Conservation (phyloP, 2,888 invertebrate genomes). For the Physocephala rufipes region DNA sequence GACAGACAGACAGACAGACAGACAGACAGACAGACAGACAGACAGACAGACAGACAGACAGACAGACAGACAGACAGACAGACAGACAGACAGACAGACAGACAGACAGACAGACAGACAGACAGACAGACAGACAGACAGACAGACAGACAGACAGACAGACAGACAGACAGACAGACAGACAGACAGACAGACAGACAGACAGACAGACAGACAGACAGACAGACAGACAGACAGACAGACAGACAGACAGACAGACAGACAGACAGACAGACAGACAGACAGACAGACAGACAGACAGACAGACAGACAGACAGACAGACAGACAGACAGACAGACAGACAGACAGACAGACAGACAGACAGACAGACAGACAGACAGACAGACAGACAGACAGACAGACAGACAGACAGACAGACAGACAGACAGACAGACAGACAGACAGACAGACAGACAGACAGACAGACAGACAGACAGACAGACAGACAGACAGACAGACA, state of each 20-base stretch:
- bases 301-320: slow-evolving; percentile 1
- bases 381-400: slow-evolving; percentile 1
- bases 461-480: slow-evolving; percentile 1
- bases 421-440: slow-evolving; percentile 1
- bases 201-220: slow-evolving; percentile 1
- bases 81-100: slow-evolving; percentile 1
- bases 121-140: slow-evolving; percentile 1
- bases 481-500: slow-evolving; percentile 1
- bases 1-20: not conserved
- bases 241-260: slow-evolving; percentile 1
- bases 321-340: slow-evolving; percentile 1
- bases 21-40: not conserved
- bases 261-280: slow-evolving; percentile 1
- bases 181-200: slow-evolving; percentile 1
- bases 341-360: slow-evolving; percentile 1
- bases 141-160: slow-evolving; percentile 1
- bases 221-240: slow-evolving; percentile 1
- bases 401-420: slow-evolving; percentile 1
- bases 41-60: not conserved
- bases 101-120: slow-evolving; percentile 1
- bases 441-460: slow-evolving; percentile 1
- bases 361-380: slow-evolving; percentile 1
- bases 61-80: slow-evolving; percentile 1
- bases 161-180: slow-evolving; percentile 1
- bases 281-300: slow-evolving; percentile 1